phyloP scores from a whole-genome alignment of 2,797 vertebrate species.

The Hoplostethus atlanticus region DNA sequence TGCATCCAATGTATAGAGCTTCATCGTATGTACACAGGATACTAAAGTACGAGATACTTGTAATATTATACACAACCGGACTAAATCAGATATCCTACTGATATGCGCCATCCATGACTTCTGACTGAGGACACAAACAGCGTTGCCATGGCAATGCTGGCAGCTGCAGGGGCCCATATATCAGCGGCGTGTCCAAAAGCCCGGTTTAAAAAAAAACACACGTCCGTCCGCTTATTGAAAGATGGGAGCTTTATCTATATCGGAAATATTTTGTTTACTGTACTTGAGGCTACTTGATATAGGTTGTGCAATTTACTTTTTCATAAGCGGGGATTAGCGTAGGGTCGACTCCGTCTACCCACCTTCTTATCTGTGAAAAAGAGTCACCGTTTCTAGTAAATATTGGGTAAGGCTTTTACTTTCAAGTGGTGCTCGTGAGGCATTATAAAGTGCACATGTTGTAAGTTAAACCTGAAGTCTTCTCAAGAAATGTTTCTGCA shows the following conservation, averaged over 20 bases:
- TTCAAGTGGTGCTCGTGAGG: background rate
- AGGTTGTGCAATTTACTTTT: slow-evolving; percentile 1
- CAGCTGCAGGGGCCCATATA: slow-evolving; percentile 34
- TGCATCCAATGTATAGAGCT: too few relatives aligned
- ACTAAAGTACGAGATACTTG: background rate
- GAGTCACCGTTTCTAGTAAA: slow-evolving; percentile 12
- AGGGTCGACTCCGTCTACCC: background rate
- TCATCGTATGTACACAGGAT: too few relatives aligned
- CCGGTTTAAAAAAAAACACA: slow-evolving; percentile 5
- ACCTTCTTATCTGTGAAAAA: background rate
- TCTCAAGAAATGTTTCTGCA: too few relatives aligned
- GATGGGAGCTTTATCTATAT: background rate
- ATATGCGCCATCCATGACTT: background rate
- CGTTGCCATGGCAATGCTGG: slow-evolving; percentile 47
- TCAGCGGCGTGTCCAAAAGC: slow-evolving; percentile 16
- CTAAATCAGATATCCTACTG: background rate
- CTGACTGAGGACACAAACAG: slow-evolving; percentile 29
- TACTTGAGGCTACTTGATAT: slow-evolving; percentile 1
- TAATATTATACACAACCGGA: background rate
- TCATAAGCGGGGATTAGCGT: slow-evolving; percentile 6
- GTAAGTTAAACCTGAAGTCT: too few relatives aligned
- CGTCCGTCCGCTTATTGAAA: background rate
- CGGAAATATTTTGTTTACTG: slow-evolving; percentile 5
- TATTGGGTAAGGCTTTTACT: background rate
- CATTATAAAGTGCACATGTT: background rate